Evolutionary conservation across 2,888 invertebrate species (phyloP).

Genomic region (Drosophila mettleri): DNA sequence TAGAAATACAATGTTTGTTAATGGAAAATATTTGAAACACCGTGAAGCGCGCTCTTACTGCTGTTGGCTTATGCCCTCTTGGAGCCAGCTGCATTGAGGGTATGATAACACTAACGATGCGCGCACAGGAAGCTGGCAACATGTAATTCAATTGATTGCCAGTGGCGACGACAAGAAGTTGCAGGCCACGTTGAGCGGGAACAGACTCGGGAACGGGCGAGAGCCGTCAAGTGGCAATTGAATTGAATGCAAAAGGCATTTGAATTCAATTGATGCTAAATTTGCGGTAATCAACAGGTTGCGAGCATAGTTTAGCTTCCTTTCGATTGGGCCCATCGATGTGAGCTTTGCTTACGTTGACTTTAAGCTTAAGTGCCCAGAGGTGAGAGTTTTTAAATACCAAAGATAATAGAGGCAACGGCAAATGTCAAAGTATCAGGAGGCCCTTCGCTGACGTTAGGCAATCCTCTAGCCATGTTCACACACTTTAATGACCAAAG

Average conservation of each 20-base stretch:
- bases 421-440: constrained; percentile 54
- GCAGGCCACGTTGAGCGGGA: constrained; percentile 17
- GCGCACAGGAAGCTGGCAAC: constrained; percentile 68
- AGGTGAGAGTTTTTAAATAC: constrained; percentile 30
- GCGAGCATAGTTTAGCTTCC: constrained; percentile 6
- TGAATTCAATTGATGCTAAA: constrained; percentile 66
- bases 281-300: constrained; percentile 73
- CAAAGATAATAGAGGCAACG: constrained; percentile 28
- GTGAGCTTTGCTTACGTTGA: not conserved
- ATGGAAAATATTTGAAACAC: too few species aligned
- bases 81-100: not conserved
- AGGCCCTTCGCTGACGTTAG: not conserved
- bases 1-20: not conserved
- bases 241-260: constrained; percentile 68
- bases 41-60: not conserved
- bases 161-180: constrained; percentile 43
- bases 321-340: constrained; percentile 11
- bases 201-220: constrained; percentile 5
- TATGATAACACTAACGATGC: constrained; percentile 63
- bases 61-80: constrained; percentile 8
- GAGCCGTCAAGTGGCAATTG: constrained; percentile 56
- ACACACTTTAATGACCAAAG: constrained; percentile 38
- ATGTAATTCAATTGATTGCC: constrained; percentile 77
- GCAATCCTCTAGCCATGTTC: not conserved
- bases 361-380: constrained; percentile 46